Evolutionary conservation across 2,797 vertebrate species (phyloP).

Genomic region (Paramormyrops hopkinsi): DNA sequence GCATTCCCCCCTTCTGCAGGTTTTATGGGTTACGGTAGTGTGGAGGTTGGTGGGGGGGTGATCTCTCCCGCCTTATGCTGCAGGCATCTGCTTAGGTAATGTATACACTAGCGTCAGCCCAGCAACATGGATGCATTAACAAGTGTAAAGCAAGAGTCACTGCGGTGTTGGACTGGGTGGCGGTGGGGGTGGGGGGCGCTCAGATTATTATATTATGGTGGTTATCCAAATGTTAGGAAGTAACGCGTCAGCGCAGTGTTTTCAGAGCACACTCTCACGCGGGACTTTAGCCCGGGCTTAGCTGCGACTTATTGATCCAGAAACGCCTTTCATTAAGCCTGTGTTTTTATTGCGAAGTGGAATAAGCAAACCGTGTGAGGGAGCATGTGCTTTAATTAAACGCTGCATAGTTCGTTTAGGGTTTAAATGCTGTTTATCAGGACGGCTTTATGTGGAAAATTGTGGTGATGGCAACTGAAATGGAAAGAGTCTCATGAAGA

Average conservation of each 20-base stretch:
- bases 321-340: background rate
- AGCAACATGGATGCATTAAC: background rate
- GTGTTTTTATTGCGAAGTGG: background rate
- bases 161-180: background rate
- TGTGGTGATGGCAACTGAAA: background rate
- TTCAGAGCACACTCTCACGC: background rate
- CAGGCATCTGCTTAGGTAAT: background rate
- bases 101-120: background rate
- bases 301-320: background rate
- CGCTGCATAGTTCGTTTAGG: background rate
- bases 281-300: background rate
- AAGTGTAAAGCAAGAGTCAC: background rate
- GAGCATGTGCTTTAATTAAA: background rate
- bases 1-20: background rate
- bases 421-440: background rate
- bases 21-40: background rate
- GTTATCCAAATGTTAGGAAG: background rate
- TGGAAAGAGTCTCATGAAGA: background rate
- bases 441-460: background rate
- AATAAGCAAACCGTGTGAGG: background rate
- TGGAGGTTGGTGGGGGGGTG: background rate
- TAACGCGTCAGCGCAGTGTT: background rate
- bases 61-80: background rate
- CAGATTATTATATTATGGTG: background rate
- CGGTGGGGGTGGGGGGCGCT: background rate